Evolutionary conservation across 2,888 invertebrate genomes (phyloP).

Genomic region (Cerceris ruficornis): DNA sequence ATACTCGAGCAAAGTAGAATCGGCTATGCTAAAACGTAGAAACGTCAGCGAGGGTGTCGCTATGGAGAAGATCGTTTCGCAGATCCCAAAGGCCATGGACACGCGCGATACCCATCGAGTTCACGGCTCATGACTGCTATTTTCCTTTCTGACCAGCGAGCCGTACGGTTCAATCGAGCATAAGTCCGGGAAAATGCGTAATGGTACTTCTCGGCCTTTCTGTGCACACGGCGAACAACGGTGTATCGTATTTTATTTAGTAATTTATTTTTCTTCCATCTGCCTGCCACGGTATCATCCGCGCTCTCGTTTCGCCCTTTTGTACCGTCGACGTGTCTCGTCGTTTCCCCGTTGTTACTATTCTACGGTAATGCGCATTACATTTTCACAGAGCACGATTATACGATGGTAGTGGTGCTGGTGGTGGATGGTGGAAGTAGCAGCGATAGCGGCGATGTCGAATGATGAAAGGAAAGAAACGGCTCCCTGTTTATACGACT

Average conservation of each 20-base stretch:
- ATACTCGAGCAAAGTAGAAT: neutral
- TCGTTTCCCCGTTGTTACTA: constrained; percentile 24
- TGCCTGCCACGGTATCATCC: neutral
- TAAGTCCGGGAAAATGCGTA: constrained; percentile 26
- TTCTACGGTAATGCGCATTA: constrained; percentile 57
- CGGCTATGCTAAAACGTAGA: neutral
- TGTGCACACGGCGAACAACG: neutral
- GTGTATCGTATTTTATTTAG: constrained; percentile 54
- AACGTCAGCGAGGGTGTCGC: neutral
- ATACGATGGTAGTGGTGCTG: neutral
- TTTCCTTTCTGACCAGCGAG: constrained; percentile 10
- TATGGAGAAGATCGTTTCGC: constrained; percentile 1
- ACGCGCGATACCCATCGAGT: neutral
- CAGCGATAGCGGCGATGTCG: constrained; percentile 6
- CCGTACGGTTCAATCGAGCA: constrained; percentile 43
- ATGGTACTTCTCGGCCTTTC: constrained; percentile 2
- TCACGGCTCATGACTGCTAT: constrained; percentile 20
- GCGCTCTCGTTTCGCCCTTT: neutral
- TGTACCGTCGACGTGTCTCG: neutral
- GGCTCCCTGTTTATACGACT: constrained; percentile 47
- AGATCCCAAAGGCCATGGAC: neutral
- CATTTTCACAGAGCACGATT: constrained; percentile 32
- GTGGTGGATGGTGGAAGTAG: constrained; percentile 12
- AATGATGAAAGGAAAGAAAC: constrained; percentile 22
- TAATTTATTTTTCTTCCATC: constrained; percentile 58